Evolutionary conservation across 1,140 invertebrate genomes (phyloP).

Genomic region (Oppia nitens): DNA sequence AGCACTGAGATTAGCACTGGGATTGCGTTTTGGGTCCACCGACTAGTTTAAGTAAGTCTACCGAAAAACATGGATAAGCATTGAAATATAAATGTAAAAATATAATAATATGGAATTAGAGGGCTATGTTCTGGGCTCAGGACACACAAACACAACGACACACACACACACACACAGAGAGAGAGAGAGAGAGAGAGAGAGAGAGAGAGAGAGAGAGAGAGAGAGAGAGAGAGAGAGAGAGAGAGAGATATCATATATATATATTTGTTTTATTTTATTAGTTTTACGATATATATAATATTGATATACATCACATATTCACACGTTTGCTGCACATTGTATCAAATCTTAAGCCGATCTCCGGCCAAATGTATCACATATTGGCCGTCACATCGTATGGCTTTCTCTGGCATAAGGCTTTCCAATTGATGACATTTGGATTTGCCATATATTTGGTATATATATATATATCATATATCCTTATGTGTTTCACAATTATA

Average conservation of each 20-base stretch:
- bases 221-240: too few relatives aligned
- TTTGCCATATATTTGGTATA: background rate
- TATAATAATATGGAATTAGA: background rate
- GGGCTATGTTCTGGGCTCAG: background rate
- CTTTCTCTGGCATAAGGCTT: background rate
- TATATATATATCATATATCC: too few relatives aligned
- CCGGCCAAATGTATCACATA: background rate
- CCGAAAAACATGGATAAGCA: background rate
- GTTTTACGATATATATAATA: too few relatives aligned
- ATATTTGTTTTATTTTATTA: too few relatives aligned
- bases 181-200: too few relatives aligned
- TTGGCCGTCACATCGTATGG: too few relatives aligned
- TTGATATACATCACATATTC: background rate
- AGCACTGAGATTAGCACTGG: background rate
- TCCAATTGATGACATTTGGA: background rate
- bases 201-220: too few relatives aligned
- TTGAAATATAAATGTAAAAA: background rate
- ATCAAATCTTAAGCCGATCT: background rate
- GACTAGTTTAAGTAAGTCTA: background rate
- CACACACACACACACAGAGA: too few relatives aligned
- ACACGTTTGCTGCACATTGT: background rate
- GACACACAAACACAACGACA: too few relatives aligned
- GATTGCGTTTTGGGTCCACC: background rate
- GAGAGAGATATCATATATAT: too few relatives aligned
- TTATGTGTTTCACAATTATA: background rate